Percentiles rank a stretch among this genome's conserved stretches.
phyloP scores from a whole-genome alignment of 2,888 invertebrate genomes.

The Perdita meconis region DNA sequence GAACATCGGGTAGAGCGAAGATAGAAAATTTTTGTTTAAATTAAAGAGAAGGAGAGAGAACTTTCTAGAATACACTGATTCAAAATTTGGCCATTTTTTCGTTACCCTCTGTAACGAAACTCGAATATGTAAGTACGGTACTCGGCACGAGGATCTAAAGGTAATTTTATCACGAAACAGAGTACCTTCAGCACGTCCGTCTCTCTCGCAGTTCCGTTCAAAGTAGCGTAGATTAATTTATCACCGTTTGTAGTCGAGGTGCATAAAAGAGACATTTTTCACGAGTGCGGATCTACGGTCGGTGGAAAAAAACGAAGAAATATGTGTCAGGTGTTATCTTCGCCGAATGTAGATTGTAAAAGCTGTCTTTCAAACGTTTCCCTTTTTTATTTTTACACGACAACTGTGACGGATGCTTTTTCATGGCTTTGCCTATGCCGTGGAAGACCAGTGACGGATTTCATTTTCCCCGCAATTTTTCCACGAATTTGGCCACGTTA shows the following conservation, averaged over 20 bases:
- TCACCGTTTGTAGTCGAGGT: constrained; percentile 5
- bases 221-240: constrained; percentile 31
- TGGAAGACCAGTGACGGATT: neutral
- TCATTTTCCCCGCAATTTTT: constrained; percentile 2
- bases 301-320: neutral
- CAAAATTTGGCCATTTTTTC: too few species aligned
- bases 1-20: too few species aligned
- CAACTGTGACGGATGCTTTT: constrained; percentile 4
- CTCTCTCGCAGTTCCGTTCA: neutral
- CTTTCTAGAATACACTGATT: too few species aligned
- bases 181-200: neutral
- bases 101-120: too few species aligned
- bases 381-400: neutral
- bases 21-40: too few species aligned
- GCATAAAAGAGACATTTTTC: constrained; percentile 18
- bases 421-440: neutral
- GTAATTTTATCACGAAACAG: neutral
- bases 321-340: constrained; percentile 23
- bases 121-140: too few species aligned
- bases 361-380: constrained; percentile 19
- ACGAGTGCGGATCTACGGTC: neutral
- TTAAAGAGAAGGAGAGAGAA: too few species aligned
- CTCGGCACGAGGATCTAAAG: neutral
- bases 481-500: neutral
- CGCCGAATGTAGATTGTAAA: constrained; percentile 7